Evolutionary conservation across 1,140 invertebrate species (phyloP), one percentile per base, ranked within the genome.

Genomic region (Brachionus angularis): DNA sequence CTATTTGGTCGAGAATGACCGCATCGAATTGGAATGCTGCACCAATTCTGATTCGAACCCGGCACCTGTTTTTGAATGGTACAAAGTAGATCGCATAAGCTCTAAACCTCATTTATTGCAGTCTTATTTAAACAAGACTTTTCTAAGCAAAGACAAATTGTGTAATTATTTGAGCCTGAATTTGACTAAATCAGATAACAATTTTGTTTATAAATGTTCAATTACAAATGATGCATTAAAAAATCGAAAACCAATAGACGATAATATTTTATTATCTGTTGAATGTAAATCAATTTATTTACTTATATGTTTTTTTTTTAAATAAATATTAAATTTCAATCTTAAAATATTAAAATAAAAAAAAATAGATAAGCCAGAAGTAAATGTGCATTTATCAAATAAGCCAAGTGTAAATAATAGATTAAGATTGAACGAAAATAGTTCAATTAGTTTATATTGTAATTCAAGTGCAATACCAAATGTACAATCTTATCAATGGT

Each of bases 291-390:
- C n/a, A 31, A 42, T 14, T 14, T 14, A 42, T 14, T 42, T 14
- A 3, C 16, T 8, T 7, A 8, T 52, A 18, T 52, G n/a, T 61
- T 33, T 12, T 25, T 44, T 21, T 39, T 25, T 61, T 44, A 33
- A 36, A 61, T 44, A 12, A 10, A 25, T 7, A 18, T 33, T 18
- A 27, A 46, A 67, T 47, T 34, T 36, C 14, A 47, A 29, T 67
- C 21, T 64, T 25, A 29, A 44, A 64, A 42, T 27, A 34, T 47
- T 58, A 29, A 18, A 39, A 12, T 67, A 18, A 18, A n/a, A n/a
- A n/a, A n/a, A n/a, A n/a, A n/a, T n/a, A 67, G 62, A 67, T 50
- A 67, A 67, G 42, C 62, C 62, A 34, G 29, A 50, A 46, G 62
- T 50, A 4, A 46, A 23, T 47, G 62, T 67, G 14, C 62, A 67